A percentile compares a stretch with the other conserved stretches of the same genome.
Conservation (phyloP, 2,888 invertebrate genomes). For the Drosophila melanosoma region DNA sequence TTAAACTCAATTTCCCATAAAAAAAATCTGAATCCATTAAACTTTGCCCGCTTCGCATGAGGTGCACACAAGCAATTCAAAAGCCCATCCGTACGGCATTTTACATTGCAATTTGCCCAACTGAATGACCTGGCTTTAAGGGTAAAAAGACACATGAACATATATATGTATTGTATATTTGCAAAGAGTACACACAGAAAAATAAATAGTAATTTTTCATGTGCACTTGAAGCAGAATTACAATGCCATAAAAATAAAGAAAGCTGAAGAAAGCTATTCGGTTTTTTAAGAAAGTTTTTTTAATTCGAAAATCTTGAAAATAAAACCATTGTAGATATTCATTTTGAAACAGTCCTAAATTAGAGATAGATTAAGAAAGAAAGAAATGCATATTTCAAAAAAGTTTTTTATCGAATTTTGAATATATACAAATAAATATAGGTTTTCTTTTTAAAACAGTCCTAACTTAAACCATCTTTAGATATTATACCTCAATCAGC, state of each 20-base stretch:
- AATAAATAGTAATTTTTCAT: neutral
- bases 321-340: neutral
- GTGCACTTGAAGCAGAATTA: neutral
- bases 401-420: too few relatives aligned
- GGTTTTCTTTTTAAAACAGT: neutral
- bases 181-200: neutral
- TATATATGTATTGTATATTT: neutral
- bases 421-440: too few relatives aligned
- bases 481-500: neutral
- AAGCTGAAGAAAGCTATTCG: neutral
- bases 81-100: constrained; percentile 36
- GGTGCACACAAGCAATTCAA: constrained; percentile 35
- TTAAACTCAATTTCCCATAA: constrained; percentile 68
- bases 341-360: neutral
- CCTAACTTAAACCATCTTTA: neutral
- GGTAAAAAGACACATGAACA: constrained; percentile 4
- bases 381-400: too few relatives aligned
- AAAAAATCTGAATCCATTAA: constrained; percentile 63
- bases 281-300: neutral
- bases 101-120: constrained; percentile 50
- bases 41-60: constrained; percentile 43
- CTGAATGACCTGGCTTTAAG: constrained; percentile 38
- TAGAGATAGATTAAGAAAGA: neutral
- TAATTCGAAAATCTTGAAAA: neutral
- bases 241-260: neutral